phyloP scores from a whole-genome alignment of 2,888 invertebrate species.

The Ectobius pallidus region DNA sequence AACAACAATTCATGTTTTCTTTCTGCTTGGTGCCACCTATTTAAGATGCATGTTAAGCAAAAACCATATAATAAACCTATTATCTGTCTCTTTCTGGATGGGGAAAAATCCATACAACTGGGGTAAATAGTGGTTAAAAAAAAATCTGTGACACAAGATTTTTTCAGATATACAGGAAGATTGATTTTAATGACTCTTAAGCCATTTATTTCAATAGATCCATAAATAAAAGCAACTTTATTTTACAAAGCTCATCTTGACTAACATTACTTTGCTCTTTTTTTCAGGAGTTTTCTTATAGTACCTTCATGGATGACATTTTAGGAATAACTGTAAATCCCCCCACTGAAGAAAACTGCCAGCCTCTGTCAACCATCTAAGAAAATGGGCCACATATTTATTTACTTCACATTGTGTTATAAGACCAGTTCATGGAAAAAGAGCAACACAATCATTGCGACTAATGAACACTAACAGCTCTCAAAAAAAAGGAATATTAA shows the following conservation, averaged over 20 bases:
- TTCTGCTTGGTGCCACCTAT: too few species aligned
- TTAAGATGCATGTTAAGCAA: too few species aligned
- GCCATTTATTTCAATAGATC: background rate
- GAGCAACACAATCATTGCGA: background rate
- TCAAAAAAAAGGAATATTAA: background rate
- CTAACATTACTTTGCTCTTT: background rate
- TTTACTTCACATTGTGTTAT: background rate
- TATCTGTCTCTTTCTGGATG: too few species aligned
- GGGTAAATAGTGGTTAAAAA: too few species aligned
- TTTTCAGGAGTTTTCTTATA: constrained; percentile 29
- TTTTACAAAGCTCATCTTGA: too few species aligned
- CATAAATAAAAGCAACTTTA: background rate
- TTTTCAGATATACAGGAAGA: too few species aligned
- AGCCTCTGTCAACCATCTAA: constrained; percentile 5
- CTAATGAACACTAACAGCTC: background rate
- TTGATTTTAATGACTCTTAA: too few species aligned
- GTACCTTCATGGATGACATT: constrained; percentile 25
- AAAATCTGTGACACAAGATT: too few species aligned
- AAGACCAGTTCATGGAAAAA: background rate
- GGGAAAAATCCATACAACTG: too few species aligned
- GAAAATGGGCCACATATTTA: constrained; percentile 7
- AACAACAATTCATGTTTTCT: too few species aligned
- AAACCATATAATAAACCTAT: too few species aligned
- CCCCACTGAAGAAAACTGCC: constrained; percentile 2
- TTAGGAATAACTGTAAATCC: constrained; percentile 19